Conservation (phyloP, 2,797 vertebrate genomes). For the Podarcis lilfordi region DNA sequence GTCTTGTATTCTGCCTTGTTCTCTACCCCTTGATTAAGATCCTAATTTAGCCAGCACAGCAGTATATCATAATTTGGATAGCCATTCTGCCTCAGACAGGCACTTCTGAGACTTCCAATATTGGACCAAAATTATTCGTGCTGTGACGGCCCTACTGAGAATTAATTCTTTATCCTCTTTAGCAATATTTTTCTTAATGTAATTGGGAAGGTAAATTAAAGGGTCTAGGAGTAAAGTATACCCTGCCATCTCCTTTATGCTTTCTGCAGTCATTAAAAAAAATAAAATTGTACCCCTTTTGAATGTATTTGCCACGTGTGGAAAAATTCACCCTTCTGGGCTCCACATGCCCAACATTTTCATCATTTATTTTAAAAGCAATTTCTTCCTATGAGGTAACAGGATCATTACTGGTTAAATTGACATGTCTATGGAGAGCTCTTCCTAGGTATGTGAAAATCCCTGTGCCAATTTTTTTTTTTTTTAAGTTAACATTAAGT, state of each 20-base stretch:
- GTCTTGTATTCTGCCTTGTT: conserved; percentile 13
- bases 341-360: not conserved
- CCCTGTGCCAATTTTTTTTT: not conserved
- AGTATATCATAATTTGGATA: conserved; percentile 38
- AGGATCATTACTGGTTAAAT: not conserved
- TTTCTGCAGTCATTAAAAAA: not conserved
- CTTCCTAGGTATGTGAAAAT: conserved; percentile 13
- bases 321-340: not conserved
- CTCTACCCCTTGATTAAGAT: conserved; percentile 32
- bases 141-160: conserved; percentile 19
- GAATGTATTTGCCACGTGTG: not conserved
- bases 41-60: conserved; percentile 28
- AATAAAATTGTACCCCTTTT: not conserved
- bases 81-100: conserved; percentile 7
- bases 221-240: conserved; percentile 20
- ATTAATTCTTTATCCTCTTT: conserved; percentile 37
- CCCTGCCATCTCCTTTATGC: conserved; percentile 3
- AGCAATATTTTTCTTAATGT: conserved; percentile 29
- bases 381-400: not conserved
- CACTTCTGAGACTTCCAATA: conserved; percentile 32
- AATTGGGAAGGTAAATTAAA: conserved; percentile 36
- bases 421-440: not conserved
- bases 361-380: conserved; percentile 5
- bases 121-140: conserved; percentile 20
- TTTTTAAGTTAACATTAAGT: not conserved